A percentile compares a stretch with the other conserved stretches of the same genome.
These are phyloP conservation scores for Mus musculus DNA, from an alignment of 2,113 vertebrate genomes.

Conservation along the genomic window GRCm39 chr14:38033501-38034000, in stretches of 20 bases:
- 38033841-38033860: neutral
- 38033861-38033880: neutral
- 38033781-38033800: neutral
- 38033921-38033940: neutral
- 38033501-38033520: no score
- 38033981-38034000: neutral
- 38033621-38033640: neutral
- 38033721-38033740: neutral
- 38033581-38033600: neutral
- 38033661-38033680: no score
- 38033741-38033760: neutral
- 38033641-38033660: neutral
- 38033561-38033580: neutral
- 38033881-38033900: neutral
- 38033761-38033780: neutral
- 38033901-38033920: neutral
- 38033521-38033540: neutral
- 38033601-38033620: neutral
- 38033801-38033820: no score
- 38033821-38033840: neutral
- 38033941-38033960: no score
- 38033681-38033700: neutral
- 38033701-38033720: no score
- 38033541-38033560: neutral
- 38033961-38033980: neutral